A percentile compares a stretch with the other conserved stretches of the same genome.
Conservation (phyloP, 2,797 vertebrate species). For the Periophthalmus magnuspinnatus region DNA sequence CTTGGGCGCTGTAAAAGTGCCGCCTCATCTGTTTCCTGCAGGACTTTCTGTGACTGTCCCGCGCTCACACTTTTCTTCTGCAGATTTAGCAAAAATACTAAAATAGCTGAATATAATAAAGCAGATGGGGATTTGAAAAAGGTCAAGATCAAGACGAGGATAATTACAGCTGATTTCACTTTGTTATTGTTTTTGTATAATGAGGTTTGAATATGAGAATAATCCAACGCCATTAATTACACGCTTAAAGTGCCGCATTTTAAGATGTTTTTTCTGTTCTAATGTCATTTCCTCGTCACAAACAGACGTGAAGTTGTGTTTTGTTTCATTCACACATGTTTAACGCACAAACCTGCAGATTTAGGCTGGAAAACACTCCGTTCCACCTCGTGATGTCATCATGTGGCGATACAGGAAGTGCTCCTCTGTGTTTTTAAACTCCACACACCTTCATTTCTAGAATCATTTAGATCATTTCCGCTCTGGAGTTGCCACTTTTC, state of each 20-base stretch:
- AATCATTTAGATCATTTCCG: too few relatives aligned
- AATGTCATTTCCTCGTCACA: too few relatives aligned
- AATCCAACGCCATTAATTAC: background rate
- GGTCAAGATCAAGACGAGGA: background rate
- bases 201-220: background rate
- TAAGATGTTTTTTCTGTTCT: too few relatives aligned
- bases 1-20: conserved; percentile 11
- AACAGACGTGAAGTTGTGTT: too few relatives aligned
- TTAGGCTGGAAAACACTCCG: too few relatives aligned
- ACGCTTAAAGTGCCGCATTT: background rate
- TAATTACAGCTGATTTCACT: background rate
- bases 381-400: too few relatives aligned
- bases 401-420: too few relatives aligned
- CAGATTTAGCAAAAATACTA: background rate
- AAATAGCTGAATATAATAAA: background rate
- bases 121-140: background rate
- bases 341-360: too few relatives aligned
- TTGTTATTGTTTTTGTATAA: background rate
- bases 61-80: conserved; percentile 6
- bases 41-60: conserved; percentile 7
- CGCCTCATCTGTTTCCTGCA: conserved; percentile 30
- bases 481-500: too few relatives aligned
- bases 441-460: too few relatives aligned
- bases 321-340: too few relatives aligned
- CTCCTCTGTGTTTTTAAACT: too few relatives aligned